Evolutionary conservation across 2,797 vertebrate genomes (phyloP), one percentile per base, ranked within the genome.

Genomic region (Schizopygopsis pylzovi): DNA sequence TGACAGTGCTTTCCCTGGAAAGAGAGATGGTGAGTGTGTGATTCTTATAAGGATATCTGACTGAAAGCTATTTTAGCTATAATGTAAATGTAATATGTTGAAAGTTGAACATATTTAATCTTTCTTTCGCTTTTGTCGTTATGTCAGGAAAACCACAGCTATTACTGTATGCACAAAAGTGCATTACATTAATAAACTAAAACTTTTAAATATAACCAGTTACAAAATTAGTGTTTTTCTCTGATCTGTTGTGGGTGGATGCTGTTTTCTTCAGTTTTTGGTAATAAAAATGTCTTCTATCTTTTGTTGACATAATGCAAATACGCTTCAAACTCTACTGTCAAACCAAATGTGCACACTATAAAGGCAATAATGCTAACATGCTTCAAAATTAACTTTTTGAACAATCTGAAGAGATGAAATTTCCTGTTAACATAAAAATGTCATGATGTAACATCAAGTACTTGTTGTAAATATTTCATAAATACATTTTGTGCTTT

Each of bases 21-120:
- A 15, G 18, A 56, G 63, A 52, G 28, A 81, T 84, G 82, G 78
- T 84, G 52, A 84, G 86, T 83, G 77, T 80, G 56, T 79, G 37
- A 33, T 70, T 84, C 25, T 70, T 45, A 49, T 59, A 1, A 37
- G 6, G 18, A 37, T 56, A 37, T 7, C 2, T 20, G 13, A 39
- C 2, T 20, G 13, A 39, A 70, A n/a, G 6, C 20, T 1, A 39
- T 65, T 45, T n/a, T 45, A 18, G 2, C 47, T 47, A 0, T 37
- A 54, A 10, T 47, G 33, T 47, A 0, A 61, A 45, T 45, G 47
- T 33, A 18, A 25, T 39, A 6, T 0, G 2, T 47, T 73, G 33
- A 37, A 33, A 28, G 15, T 3, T 41, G 4, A 10, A n/a, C 52
- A n/a, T 2, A 0, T 39, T 54, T 81, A 1, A 16, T 70, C 33